Conservation (phyloP, 2,797 vertebrate genomes). For the Brachyrhaphis roseni region DNA sequence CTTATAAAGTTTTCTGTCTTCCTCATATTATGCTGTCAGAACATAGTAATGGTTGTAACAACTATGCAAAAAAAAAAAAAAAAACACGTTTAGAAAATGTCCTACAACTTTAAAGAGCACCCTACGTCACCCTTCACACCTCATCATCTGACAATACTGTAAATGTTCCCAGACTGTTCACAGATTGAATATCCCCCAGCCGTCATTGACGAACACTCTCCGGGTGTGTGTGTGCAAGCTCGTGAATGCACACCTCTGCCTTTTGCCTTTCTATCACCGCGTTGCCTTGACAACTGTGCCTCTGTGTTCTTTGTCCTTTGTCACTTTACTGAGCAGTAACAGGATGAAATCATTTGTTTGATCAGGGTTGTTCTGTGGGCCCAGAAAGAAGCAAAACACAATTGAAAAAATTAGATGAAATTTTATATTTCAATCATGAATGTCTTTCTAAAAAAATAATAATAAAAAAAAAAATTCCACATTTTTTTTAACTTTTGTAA, state of each 20-base stretch:
- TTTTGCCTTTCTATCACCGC: conserved; percentile 59
- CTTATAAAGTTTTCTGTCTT: not conserved
- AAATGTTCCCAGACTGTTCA: conserved; percentile 44
- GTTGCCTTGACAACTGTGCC: conserved; percentile 77
- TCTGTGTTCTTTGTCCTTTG: conserved; percentile 68
- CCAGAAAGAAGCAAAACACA: conserved; percentile 19
- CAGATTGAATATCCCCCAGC: conserved; percentile 53
- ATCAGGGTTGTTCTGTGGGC: conserved; percentile 60
- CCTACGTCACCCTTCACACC: conserved; percentile 35
- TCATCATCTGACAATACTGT: conserved; percentile 43
- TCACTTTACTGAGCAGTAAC: conserved; percentile 56
- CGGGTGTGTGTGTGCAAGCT: conserved; percentile 16
- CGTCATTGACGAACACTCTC: conserved; percentile 45
- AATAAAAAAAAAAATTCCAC: not conserved
- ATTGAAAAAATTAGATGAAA: not conserved
- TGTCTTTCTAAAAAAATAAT: not conserved
- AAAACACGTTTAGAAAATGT: too few relatives aligned
- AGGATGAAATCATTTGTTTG: conserved; percentile 60
- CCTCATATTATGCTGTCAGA: too few relatives aligned
- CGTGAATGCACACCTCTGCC: conserved; percentile 39
- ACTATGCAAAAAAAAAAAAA: too few relatives aligned
- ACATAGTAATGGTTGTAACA: too few relatives aligned
- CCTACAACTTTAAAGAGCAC: not conserved
- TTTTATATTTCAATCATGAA: not conserved
- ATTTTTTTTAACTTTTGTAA: not conserved